These are phyloP conservation scores for Cremastinae sp. DNA, from an alignment of 2,888 invertebrate genomes.

Conservation along the genomic window DNA sequence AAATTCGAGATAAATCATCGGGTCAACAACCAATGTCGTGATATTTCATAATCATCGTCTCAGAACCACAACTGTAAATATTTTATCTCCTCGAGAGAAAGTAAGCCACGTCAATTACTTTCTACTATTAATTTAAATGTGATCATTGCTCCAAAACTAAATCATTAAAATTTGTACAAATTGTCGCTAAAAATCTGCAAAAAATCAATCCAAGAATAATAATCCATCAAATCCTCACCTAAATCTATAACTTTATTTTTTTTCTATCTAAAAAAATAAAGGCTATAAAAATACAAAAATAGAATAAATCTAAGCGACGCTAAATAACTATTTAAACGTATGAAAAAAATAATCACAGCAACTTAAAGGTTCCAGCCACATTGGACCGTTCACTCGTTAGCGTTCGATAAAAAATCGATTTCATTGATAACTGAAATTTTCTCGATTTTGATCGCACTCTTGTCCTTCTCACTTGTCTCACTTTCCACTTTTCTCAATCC, in stretches of 20 bases:
- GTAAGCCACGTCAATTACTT: not conserved
- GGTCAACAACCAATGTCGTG: slow-evolving; percentile 16
- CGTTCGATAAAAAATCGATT: slow-evolving; percentile 7
- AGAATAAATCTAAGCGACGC: too few relatives aligned
- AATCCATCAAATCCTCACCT: too few relatives aligned
- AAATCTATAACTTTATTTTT: too few relatives aligned
- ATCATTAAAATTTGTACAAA: too few relatives aligned
- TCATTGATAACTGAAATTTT: not conserved
- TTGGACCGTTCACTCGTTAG: slow-evolving; percentile 19
- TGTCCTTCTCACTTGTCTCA: not conserved
- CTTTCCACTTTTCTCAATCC: slow-evolving; percentile 27
- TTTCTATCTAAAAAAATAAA: too few relatives aligned
- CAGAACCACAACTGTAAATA: slow-evolving; percentile 1
- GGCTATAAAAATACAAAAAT: not conserved
- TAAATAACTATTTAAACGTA: too few relatives aligned
- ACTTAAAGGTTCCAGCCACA: slow-evolving; percentile 35
- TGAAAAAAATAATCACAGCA: slow-evolving; percentile 45
- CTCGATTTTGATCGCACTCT: not conserved
- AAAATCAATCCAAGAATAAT: not conserved
- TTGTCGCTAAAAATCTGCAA: not conserved
- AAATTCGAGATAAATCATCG: slow-evolving; percentile 1
- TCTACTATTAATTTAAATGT: too few relatives aligned
- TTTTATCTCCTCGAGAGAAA: slow-evolving; percentile 13
- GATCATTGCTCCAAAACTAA: too few relatives aligned
- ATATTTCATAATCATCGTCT: slow-evolving; percentile 20